phyloP scores from a whole-genome alignment of 2,888 invertebrate genomes.

The Notodonta dromedarius region DNA sequence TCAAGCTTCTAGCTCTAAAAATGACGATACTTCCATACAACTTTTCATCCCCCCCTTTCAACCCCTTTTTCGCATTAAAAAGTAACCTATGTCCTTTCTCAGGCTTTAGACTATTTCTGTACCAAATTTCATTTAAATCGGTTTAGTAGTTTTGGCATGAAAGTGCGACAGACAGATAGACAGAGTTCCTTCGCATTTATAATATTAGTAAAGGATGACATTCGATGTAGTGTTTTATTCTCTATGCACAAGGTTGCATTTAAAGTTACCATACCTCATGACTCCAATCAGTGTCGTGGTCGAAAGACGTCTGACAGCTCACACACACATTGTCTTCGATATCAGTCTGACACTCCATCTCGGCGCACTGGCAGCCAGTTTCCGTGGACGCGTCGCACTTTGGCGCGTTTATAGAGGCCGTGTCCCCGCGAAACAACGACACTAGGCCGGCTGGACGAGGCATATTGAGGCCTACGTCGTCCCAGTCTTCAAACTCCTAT shows the following conservation, averaged over 20 bases:
- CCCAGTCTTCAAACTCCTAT: slow-evolving; percentile 96
- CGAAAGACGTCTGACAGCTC: slow-evolving; percentile 70
- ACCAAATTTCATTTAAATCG: too few relatives aligned
- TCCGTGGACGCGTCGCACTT: slow-evolving; percentile 76
- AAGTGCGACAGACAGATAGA: too few relatives aligned
- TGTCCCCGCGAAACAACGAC: slow-evolving; percentile 86
- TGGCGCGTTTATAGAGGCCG: slow-evolving; percentile 58
- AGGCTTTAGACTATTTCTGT: too few relatives aligned
- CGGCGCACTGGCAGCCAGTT: slow-evolving; percentile 63
- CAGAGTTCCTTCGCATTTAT: too few relatives aligned
- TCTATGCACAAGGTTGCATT: neutral
- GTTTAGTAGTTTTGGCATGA: too few relatives aligned
- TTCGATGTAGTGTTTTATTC: neutral
- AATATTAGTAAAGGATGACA: too few relatives aligned
- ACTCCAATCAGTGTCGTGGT: slow-evolving; percentile 71
- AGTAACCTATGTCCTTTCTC: too few relatives aligned
- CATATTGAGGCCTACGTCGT: slow-evolving; percentile 94
- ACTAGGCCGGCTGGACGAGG: slow-evolving; percentile 91
- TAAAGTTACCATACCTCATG: slow-evolving; percentile 62
- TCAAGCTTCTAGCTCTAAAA: too few relatives aligned
- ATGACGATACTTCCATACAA: too few relatives aligned
- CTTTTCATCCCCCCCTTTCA: too few relatives aligned
- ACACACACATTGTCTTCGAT: slow-evolving; percentile 71
- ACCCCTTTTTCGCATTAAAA: too few relatives aligned
- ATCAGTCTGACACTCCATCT: slow-evolving; percentile 78